Evolutionary conservation across 92 coral and sea anemone genomes (phyloP).

Genomic region (Zoanthus sansibaricus): DNA sequence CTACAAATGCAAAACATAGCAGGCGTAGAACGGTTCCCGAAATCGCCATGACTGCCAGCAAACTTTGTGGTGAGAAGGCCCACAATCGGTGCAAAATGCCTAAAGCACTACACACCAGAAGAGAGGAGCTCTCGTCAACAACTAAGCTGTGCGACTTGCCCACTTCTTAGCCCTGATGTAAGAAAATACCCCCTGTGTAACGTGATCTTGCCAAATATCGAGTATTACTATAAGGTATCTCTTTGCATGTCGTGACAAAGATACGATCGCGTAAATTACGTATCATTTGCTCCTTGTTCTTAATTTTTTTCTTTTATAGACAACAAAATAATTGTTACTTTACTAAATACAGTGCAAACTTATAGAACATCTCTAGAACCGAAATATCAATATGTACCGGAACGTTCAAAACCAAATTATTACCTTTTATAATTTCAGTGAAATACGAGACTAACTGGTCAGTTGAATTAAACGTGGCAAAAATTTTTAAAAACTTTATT

Average conservation of each 20-base stretch:
- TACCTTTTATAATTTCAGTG: too few species aligned
- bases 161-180: constrained; percentile 46
- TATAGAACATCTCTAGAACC: too few species aligned
- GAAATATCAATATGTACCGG: too few species aligned
- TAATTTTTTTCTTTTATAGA: too few species aligned
- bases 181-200: constrained; percentile 36
- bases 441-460: too few species aligned
- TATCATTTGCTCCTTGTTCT: neutral
- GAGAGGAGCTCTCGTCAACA: constrained; percentile 43
- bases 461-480: too few species aligned
- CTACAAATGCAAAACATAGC: neutral
- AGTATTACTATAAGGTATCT: neutral
- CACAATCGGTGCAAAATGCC: constrained; percentile 39
- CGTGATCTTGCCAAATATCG: constrained; percentile 17
- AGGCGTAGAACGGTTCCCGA: neutral
- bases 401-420: too few species aligned
- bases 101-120: constrained; percentile 38
- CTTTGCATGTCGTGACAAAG: constrained; percentile 27
- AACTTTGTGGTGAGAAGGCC: constrained; percentile 43
- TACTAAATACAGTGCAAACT: too few species aligned
- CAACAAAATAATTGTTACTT: too few species aligned
- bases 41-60: constrained; percentile 21
- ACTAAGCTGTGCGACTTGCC: constrained; percentile 48
- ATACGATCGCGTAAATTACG: neutral
- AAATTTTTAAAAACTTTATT: too few species aligned